Evolutionary conservation across 2,113 vertebrate species (phyloP).

Genomic region (Microcebus murinus): DNA sequence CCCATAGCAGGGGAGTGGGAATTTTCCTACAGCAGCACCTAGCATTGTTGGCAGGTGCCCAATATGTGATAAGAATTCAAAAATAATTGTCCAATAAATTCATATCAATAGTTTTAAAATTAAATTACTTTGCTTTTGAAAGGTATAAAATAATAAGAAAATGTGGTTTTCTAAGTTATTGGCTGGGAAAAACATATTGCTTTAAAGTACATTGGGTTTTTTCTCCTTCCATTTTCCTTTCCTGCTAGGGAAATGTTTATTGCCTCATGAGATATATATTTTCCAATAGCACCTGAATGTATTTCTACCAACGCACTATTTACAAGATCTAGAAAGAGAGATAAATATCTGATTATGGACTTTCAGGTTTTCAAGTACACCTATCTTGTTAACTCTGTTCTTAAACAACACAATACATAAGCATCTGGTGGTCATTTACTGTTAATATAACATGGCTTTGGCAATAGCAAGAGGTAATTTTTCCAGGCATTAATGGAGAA

Average conservation of each 20-base stretch:
- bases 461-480: slow-evolving; percentile 9
- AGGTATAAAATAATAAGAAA: not conserved
- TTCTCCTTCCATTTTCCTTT: not conserved
- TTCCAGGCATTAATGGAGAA: not conserved
- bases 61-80: not conserved
- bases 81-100: not conserved
- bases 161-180: not conserved
- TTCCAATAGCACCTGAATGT: slow-evolving; percentile 7
- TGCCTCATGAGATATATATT: not conserved
- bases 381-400: not conserved
- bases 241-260: not conserved
- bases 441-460: not conserved
- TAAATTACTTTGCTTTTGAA: not conserved
- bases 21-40: not conserved
- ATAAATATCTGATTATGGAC: not conserved
- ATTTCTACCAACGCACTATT: not conserved
- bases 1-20: no score
- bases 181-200: not conserved
- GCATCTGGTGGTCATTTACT: not conserved
- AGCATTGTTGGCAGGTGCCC: not conserved
- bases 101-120: not conserved
- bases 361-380: slow-evolving; percentile 2
- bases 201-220: not conserved
- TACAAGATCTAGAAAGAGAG: not conserved
- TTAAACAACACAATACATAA: not conserved